Percentiles rank a stretch among this genome's conserved stretches.
phyloP scores from a whole-genome alignment of 37 sponge, comb jelly and placozoan genomes.

The Chondrilla cf. caribensis region DNA sequence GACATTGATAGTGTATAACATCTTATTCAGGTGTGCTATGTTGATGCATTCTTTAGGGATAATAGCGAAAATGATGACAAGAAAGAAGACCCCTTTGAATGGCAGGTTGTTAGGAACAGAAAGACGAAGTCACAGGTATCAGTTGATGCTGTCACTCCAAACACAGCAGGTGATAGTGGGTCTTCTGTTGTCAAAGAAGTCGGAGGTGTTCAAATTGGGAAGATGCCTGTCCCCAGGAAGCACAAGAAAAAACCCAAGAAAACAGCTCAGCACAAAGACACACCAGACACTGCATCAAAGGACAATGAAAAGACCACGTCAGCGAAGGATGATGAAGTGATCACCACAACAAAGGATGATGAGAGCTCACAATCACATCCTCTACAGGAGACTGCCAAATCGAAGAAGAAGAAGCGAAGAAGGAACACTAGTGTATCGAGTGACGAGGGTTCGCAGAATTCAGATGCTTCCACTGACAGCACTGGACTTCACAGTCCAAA shows the following conservation, averaged over 20 bases:
- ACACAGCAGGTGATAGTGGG: background rate
- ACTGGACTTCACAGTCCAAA: background rate
- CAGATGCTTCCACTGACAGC: no score
- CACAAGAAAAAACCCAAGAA: constrained; percentile 7
- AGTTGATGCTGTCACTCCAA: background rate
- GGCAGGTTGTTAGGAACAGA: constrained; percentile 16
- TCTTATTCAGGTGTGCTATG: no score
- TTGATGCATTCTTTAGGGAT: no score
- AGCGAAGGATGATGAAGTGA: no score
- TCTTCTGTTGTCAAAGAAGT: background rate
- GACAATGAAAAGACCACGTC: background rate
- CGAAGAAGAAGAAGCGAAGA: background rate
- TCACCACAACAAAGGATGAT: no score
- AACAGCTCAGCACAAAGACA: background rate
- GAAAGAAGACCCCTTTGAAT: background rate
- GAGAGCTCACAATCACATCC: background rate
- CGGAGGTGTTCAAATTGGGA: no score
- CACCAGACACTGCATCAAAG: background rate
- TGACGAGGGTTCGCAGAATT: constrained; percentile 10
- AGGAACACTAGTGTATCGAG: background rate
- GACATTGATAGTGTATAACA: no score
- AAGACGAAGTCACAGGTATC: background rate
- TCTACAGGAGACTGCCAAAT: background rate
- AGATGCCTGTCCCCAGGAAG: constrained; percentile 18
- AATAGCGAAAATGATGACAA: background rate